Base-by-base conservation (phyloP, 2,113 vertebrate genomes). In the Scartelaos histophorus region DNA sequence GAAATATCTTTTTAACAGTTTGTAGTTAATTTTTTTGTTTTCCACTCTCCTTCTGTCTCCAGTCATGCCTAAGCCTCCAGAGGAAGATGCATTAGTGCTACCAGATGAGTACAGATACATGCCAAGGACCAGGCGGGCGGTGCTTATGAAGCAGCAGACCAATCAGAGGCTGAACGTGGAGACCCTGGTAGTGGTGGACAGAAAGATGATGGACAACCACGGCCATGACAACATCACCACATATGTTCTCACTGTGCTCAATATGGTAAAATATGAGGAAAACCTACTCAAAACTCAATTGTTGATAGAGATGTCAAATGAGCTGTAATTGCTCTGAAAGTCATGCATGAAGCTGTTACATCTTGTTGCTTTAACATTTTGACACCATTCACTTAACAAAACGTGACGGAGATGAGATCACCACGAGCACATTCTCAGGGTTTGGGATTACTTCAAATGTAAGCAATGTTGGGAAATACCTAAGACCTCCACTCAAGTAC, bases 181-280 rank as follows among this genome's bases (percentile, higher is more conserved):
- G 92, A 96, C 94, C 0, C 82, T 97, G 81, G 95, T 97, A 75
- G 96, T 97, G 71, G 95, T 96, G 1, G 96, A 97, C 88, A 92
- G 78, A 22, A 93, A 92, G 84, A 97, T 97, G 96, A 94, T 95
- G 92, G 90, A 93, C 38, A 95, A 87, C 85, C 96, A 97, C 0
- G 95, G 96, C 7, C 93, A 90, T 0, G 93, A 94, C 65, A 97
- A 97, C 67, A 93, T 97, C 70, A 96, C 96, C 47, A 97, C 95
- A 53, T 97, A 96, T 16, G 95, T 96, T 29, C 91, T 97, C 5
- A 97, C 96, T 6, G 89, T 97, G 19, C 94, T 97, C 12, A 97
- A 97, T 82, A 97, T 97, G 95, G 96, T 96, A 87, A 91, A 88
- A 66, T 43, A 24, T 66, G 38, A 24, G 19, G 35, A 24, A 47